Base-by-base conservation (phyloP, 2,797 vertebrate species). In the Alectoris magna region DNA sequence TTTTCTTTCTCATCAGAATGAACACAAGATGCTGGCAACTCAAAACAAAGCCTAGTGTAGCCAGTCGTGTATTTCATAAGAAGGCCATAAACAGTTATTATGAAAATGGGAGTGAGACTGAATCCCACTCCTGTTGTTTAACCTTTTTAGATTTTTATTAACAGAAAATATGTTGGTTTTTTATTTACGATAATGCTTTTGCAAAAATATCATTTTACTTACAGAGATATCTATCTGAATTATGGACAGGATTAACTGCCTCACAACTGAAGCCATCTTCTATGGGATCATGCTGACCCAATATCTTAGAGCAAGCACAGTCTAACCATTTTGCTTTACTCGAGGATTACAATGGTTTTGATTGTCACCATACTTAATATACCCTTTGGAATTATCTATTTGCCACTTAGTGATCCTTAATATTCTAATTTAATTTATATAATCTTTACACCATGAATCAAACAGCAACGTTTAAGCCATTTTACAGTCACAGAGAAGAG, bases 11-110 rank as follows among this genome's bases (percentile, higher is more conserved):
- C 70, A 73, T 93, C 84, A 96, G 68, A 93, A 80, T 62, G 19
- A 88, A 76, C 66, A 76, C 75, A 80, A 83, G 74, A 80, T 91
- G 62, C 51, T 60, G 73, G 34, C 73, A 95, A 95, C 77, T 59
- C 79, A 96, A 90, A 77, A 86, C 72, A 93, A 78, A 91, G 95
- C 53, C 70, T 87, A n/a, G 44, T 83, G 31, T 83, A 83, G 38
- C 94, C 73, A 85, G 74, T 55, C 21, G 11, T 55, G 48, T 13
- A 23, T 64, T 56, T 89, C 93, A 94, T 41, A 85, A 70, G 64
- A 59, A 70, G 22, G 53, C 18, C 68, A 74, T 83, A 92, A 96
- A 92, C 7, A 81, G 74, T 86, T 87, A 94, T 36, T 73, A 87
- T 41, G 38, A 27, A 19, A n/a, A 68, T 81, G 77, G 56, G 64